Evolutionary conservation across 2,888 invertebrate species (phyloP).

Genomic region (Zelleria hepariella): DNA sequence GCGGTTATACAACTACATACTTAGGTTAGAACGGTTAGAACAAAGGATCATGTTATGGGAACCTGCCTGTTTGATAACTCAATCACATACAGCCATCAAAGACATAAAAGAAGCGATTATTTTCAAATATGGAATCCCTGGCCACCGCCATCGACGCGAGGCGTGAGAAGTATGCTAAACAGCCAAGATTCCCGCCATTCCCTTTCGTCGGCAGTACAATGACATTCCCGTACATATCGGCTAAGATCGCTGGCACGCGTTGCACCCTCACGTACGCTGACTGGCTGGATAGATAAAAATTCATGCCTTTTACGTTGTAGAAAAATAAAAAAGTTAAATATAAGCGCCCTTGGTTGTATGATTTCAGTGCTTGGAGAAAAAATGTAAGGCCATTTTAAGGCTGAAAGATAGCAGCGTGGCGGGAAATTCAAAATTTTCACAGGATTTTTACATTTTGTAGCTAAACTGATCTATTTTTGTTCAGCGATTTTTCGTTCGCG

Average conservation of each 20-base stretch:
- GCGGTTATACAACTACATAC: no score
- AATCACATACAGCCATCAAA: not conserved
- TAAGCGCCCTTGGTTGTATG: not conserved
- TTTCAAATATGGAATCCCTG: not conserved
- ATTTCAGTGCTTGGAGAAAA: not conserved
- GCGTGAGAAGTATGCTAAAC: constrained; percentile 8
- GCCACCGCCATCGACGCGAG: constrained; percentile 1
- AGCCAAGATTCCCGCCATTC: constrained; percentile 7
- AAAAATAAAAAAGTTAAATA: not conserved
- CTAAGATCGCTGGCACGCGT: constrained; percentile 7
- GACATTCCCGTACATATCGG: constrained; percentile 6
- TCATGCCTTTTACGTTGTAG: not conserved
- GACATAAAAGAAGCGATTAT: not conserved
- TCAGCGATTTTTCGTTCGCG: no score
- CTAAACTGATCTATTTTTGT: no score
- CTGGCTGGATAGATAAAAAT: not conserved
- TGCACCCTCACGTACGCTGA: not conserved
- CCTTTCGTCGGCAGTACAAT: constrained; percentile 5
- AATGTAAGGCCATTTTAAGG: not conserved
- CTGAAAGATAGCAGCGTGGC: no score
- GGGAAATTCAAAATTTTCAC: no score
- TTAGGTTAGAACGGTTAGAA: not conserved
- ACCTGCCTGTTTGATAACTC: not conserved
- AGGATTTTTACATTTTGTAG: no score
- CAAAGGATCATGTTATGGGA: not conserved